Evolutionary conservation across 1,140 invertebrate species (phyloP).

Genomic region (Prorops nasuta): DNA sequence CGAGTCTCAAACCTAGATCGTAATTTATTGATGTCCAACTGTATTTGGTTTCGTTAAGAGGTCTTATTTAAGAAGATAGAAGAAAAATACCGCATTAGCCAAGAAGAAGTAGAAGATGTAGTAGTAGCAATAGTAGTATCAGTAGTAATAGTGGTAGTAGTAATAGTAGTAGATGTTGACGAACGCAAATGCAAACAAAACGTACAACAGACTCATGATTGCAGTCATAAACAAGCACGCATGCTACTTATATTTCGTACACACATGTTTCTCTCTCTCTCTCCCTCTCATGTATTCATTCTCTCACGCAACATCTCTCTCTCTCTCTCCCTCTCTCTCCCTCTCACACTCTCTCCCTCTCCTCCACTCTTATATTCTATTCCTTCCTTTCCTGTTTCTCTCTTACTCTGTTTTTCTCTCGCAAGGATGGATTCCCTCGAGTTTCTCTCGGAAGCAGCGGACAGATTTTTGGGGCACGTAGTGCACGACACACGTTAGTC

Average conservation of each 20-base stretch:
- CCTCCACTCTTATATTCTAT: constrained; percentile 1
- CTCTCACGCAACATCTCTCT: background rate
- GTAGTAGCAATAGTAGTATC: no score
- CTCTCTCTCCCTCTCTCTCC: constrained; percentile 4
- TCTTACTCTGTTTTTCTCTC: constrained; percentile 14
- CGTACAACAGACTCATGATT: no score
- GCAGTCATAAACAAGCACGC: no score
- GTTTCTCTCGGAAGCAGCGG: constrained; percentile 44
- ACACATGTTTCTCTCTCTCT: constrained; percentile 5
- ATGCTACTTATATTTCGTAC: no score
- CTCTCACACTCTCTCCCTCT: background rate
- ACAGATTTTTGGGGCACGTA: constrained; percentile 39
- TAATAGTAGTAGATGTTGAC: no score
- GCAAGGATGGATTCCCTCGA: constrained; percentile 28
- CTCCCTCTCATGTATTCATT: background rate
- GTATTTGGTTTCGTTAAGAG: constrained; percentile 25
- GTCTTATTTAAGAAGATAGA: background rate
- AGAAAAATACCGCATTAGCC: background rate
- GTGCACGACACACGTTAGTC: constrained; percentile 23
- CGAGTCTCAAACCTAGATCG: no score
- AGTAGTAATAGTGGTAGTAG: no score
- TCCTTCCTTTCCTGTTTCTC: constrained; percentile 10
- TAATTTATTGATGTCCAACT: constrained; percentile 31
- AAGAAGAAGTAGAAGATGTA: no score
- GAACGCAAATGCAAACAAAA: constrained; percentile 21